Evolutionary conservation across 2,888 invertebrate genomes (phyloP).

Genomic region (Patella caerulea): DNA sequence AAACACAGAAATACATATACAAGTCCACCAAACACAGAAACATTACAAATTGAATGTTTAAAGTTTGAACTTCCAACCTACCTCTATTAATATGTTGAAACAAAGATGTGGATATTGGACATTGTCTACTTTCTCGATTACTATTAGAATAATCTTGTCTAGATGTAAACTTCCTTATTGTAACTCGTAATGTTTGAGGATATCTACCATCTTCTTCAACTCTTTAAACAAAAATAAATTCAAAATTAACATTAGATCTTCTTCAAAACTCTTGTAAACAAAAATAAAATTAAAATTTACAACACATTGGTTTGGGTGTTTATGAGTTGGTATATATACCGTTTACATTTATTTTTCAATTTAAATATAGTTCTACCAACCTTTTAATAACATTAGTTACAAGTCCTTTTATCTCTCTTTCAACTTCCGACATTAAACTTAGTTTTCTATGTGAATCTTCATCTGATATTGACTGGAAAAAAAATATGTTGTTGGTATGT

Average conservation of each 20-base stretch:
- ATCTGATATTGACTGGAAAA: conserved; percentile 56
- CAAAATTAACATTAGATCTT: background rate
- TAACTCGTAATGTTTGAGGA: conserved; percentile 54
- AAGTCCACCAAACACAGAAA: no score
- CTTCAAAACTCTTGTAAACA: conserved; percentile 11
- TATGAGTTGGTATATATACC: background rate
- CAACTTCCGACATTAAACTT: conserved; percentile 41
- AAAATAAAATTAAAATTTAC: background rate
- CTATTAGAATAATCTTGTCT: conserved; percentile 33
- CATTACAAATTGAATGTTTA: background rate
- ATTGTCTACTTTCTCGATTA: conserved; percentile 54
- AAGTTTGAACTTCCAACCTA: conserved; percentile 16
- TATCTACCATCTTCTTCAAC: conserved; percentile 54
- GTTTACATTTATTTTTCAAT: background rate
- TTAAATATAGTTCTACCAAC: conserved; percentile 31
- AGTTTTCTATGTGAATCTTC: conserved; percentile 62
- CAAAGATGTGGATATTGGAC: conserved; percentile 45
- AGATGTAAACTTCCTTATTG: conserved; percentile 43
- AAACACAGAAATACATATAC: background rate
- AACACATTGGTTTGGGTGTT: background rate
- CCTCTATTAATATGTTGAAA: conserved; percentile 44
- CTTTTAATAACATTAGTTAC: conserved; percentile 48
- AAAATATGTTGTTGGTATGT: background rate
- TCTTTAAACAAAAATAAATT: conserved; percentile 23
- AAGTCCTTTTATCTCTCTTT: conserved; percentile 41